phyloP scores from a whole-genome alignment of 2,797 vertebrate genomes.

The Sebastes hubbsi region DNA sequence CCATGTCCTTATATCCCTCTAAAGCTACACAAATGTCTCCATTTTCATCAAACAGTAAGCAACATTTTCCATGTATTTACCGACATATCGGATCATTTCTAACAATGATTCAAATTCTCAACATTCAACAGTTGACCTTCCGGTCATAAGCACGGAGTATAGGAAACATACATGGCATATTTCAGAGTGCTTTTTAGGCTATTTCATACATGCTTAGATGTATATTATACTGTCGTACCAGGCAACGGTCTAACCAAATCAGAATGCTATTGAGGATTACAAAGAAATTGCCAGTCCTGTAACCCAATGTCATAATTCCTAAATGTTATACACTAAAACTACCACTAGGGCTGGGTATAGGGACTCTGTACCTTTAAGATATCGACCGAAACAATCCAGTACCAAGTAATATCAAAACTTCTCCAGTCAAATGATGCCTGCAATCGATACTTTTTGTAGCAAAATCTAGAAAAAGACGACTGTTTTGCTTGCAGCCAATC shows the following conservation, averaged over 20 bases:
- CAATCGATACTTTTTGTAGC: no score
- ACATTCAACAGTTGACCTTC: neutral
- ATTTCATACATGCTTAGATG: neutral
- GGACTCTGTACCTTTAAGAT: no score
- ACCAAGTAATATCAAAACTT: no score
- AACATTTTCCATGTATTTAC: neutral
- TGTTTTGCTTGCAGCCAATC: no score
- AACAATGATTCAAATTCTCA: neutral
- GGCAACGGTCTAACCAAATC: neutral
- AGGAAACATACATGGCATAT: no score
- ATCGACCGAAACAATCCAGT: no score
- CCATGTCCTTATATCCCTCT: slow-evolving; percentile 1
- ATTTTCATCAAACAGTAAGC: slow-evolving; percentile 5
- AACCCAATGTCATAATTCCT: neutral
- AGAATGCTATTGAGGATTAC: neutral
- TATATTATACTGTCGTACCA: neutral
- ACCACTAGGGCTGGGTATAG: no score
- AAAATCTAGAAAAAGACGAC: no score
- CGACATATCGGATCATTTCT: neutral
- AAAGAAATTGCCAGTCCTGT: neutral
- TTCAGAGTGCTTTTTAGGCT: neutral
- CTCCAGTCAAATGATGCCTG: no score
- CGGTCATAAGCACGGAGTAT: neutral
- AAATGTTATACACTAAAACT: neutral
- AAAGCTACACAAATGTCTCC: slow-evolving; percentile 16